Percentiles rank a stretch among this genome's conserved stretches.
These are phyloP conservation scores for Semnornis frantzii DNA, from an alignment of 2,113 vertebrate species.

Conservation along the genomic window DNA sequence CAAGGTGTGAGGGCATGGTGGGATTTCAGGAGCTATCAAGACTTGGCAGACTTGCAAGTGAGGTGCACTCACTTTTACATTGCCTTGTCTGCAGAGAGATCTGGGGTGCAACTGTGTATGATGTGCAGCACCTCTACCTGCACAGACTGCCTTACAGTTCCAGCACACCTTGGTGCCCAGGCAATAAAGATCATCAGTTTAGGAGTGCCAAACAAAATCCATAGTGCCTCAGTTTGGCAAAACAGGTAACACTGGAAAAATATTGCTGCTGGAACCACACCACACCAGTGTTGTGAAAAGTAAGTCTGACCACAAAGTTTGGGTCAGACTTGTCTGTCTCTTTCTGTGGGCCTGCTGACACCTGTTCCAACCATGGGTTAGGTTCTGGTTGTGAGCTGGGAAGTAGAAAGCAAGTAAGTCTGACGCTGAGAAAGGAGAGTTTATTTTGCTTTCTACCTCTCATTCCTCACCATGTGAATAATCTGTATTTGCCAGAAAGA, in stretches of 20 bases:
- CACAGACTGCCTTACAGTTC: not conserved
- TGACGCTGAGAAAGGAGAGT: conserved; percentile 5
- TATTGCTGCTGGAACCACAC: not conserved
- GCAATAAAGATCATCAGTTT: not conserved
- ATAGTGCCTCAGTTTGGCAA: not conserved
- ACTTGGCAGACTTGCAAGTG: not conserved
- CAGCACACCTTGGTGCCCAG: not conserved
- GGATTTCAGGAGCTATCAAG: not conserved
- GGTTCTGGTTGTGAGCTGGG: not conserved
- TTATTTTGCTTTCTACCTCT: not conserved
- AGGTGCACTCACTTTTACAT: not conserved
- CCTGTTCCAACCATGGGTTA: not conserved
- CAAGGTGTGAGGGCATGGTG: not conserved
- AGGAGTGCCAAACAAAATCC: not conserved
- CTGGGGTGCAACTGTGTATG: not conserved
- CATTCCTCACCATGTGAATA: not conserved
- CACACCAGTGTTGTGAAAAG: not conserved
- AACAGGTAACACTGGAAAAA: not conserved
- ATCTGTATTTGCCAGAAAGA: conserved; percentile 30
- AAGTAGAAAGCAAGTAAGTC: not conserved
- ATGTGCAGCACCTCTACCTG: not conserved
- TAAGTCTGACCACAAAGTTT: not conserved
- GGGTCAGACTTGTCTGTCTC: not conserved
- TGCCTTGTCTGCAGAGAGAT: not conserved
- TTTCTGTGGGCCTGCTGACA: not conserved